phyloP scores from a whole-genome alignment of 2,113 vertebrate genomes.

The Megatriorchis doriae region DNA sequence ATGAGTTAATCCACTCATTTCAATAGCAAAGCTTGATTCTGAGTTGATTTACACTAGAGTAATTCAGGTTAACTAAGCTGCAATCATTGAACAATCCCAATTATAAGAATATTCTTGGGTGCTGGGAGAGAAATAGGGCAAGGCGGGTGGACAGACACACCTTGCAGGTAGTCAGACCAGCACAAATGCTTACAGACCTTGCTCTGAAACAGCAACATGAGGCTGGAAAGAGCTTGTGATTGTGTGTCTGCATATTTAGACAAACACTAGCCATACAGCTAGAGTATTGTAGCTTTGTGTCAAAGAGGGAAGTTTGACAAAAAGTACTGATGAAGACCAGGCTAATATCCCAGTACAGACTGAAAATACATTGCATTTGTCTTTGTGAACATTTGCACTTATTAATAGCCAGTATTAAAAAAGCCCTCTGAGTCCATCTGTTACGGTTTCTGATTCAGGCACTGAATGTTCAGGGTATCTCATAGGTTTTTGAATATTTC shows the following conservation, averaged over 20 bases:
- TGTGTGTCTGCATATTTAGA: not conserved
- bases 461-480: not conserved
- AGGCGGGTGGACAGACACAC: not conserved
- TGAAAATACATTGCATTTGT: slow-evolving; percentile 50
- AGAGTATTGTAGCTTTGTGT: not conserved
- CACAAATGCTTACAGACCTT: not conserved
- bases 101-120: not conserved
- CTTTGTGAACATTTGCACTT: slow-evolving; percentile 13
- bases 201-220: not conserved
- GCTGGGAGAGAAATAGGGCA: not conserved
- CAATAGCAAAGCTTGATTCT: not conserved
- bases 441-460: not conserved
- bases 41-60: not conserved
- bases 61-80: not conserved
- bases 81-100: not conserved
- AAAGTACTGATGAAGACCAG: slow-evolving; percentile 17
- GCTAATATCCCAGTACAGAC: not conserved
- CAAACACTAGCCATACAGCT: not conserved
- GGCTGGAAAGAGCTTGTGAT: not conserved
- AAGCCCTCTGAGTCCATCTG: not conserved
- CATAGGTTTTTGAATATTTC: not conserved
- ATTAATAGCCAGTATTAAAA: slow-evolving; percentile 36
- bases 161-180: not conserved
- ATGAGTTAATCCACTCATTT: not conserved
- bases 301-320: not conserved